Evolutionary conservation across 2,797 vertebrate species (phyloP).

Genomic region (Alcedo quadribrachys): DNA sequence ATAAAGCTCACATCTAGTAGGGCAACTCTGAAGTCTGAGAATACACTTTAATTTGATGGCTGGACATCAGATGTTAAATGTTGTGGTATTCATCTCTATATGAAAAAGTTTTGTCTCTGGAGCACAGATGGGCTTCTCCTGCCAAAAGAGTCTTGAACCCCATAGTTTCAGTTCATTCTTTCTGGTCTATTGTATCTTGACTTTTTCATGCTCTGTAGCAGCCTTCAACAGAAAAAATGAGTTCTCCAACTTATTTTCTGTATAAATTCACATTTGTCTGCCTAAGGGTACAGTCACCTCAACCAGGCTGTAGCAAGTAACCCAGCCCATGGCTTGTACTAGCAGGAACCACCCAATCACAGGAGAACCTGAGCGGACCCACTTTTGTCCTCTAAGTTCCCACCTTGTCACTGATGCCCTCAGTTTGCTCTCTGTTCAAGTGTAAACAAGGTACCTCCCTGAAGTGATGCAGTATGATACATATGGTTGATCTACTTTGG

Average conservation of each 20-base stretch:
- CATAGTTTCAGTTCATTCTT: neutral
- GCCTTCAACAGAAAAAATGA: neutral
- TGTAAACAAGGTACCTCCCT: neutral
- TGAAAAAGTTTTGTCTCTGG: neutral
- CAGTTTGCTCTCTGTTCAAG: neutral
- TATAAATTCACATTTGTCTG: neutral
- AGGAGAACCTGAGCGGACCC: neutral
- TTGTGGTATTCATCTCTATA: neutral
- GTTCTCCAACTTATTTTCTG: neutral
- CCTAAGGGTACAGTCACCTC: neutral
- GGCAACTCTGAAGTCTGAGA: neutral
- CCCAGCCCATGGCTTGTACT: neutral
- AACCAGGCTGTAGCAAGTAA: neutral
- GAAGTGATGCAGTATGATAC: neutral
- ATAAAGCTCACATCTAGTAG: neutral
- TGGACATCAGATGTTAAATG: neutral
- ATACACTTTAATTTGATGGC: neutral
- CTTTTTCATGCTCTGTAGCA: neutral
- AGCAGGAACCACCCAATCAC: neutral
- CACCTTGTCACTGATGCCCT: neutral
- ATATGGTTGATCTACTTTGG: neutral
- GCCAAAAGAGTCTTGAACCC: neutral
- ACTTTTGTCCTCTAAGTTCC: neutral
- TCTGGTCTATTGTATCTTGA: neutral
- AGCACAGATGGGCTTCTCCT: neutral